These are phyloP conservation scores for Heliconius charithonia DNA, from an alignment of 2,888 invertebrate species.

Conservation along the genomic window DNA sequence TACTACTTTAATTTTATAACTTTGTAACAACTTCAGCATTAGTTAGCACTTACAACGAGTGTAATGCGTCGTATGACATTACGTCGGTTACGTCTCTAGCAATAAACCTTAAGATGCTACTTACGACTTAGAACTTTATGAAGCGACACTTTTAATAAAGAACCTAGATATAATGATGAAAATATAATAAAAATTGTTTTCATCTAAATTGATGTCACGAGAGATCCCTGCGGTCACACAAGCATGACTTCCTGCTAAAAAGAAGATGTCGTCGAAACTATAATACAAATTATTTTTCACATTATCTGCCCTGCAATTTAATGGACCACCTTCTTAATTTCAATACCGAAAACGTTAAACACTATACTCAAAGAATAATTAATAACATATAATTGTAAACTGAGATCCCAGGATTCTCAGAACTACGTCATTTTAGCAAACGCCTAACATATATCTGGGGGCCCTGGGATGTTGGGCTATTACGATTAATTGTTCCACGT, in stretches of 20 bases:
- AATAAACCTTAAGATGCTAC: not conserved
- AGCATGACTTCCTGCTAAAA: not conserved
- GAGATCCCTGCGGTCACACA: too few relatives aligned
- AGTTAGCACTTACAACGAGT: not conserved
- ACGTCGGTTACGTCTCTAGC: not conserved
- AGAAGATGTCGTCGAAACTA: not conserved
- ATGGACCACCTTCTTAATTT: not conserved
- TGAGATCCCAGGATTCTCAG: too few relatives aligned
- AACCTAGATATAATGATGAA: not conserved
- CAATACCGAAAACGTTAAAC: not conserved
- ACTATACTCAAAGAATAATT: not conserved
- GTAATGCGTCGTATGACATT: not conserved
- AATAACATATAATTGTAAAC: not conserved
- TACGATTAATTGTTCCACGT: not conserved
- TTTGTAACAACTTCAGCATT: not conserved
- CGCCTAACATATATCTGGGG: too few relatives aligned
- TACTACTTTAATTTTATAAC: too few relatives aligned
- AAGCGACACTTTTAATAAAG: not conserved
- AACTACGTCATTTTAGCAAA: too few relatives aligned
- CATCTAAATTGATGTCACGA: too few relatives aligned
- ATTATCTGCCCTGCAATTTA: not conserved
- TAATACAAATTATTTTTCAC: not conserved
- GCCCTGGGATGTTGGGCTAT: too few relatives aligned
- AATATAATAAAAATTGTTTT: not conserved
- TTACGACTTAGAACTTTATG: constrained; percentile 2